phyloP scores from a whole-genome alignment of 1,140 invertebrate genomes.

The Caenorhabditis latens region DNA sequence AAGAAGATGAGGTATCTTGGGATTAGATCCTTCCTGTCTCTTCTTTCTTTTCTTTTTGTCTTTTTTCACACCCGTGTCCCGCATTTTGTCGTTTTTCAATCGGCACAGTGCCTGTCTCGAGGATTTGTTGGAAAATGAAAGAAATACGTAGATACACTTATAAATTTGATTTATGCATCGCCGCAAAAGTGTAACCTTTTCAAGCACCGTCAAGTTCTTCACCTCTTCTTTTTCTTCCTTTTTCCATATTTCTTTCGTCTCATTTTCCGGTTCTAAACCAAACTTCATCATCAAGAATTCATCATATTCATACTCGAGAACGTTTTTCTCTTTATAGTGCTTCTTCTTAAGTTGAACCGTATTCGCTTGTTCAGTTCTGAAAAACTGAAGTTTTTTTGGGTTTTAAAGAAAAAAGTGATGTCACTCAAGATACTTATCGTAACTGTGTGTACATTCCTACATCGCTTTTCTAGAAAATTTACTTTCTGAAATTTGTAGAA shows the following conservation, averaged over 20 bases:
- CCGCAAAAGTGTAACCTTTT: constrained; percentile 32
- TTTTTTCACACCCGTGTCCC: constrained; percentile 10
- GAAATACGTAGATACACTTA: constrained; percentile 41
- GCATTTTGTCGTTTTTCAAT: constrained; percentile 50
- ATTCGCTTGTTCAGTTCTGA: too few species aligned
- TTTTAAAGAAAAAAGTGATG: too few species aligned
- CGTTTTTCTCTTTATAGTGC: not conserved
- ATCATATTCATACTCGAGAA: constrained; percentile 17
- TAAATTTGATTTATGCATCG: constrained; percentile 33
- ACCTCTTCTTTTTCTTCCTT: not conserved
- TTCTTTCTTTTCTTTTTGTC: not conserved
- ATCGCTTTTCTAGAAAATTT: too few species aligned
- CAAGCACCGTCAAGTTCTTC: constrained; percentile 8
- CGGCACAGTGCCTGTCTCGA: constrained; percentile 42
- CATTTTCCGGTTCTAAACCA: constrained; percentile 15
- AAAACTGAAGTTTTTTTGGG: too few species aligned
- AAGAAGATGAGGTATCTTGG: constrained; percentile 3
- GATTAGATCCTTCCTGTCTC: not conserved
- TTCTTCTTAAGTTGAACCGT: not conserved
- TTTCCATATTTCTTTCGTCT: not conserved
- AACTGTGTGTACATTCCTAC: too few species aligned
- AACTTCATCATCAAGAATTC: constrained; percentile 38
- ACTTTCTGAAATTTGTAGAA: too few species aligned
- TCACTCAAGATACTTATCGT: too few species aligned
- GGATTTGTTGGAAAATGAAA: constrained; percentile 24